Evolutionary conservation across 2,888 invertebrate genomes (phyloP).

Genomic region (Microplitis manilae): DNA sequence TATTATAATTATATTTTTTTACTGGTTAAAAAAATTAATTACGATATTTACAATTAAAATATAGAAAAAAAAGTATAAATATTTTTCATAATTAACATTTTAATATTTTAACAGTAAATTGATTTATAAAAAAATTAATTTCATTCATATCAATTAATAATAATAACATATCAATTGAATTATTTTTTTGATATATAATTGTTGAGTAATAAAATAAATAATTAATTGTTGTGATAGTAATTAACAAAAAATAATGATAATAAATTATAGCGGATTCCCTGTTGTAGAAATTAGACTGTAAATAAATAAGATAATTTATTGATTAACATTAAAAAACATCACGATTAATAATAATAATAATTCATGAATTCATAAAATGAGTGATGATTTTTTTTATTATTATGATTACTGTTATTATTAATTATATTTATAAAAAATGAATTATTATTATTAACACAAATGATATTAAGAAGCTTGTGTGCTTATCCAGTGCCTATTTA

Average conservation of each 20-base stretch:
- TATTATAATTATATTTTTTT: not conserved
- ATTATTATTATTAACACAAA: not conserved
- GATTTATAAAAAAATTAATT: conserved; percentile 19
- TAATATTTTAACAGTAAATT: conserved; percentile 32
- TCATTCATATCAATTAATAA: conserved; percentile 18
- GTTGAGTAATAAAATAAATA: not conserved
- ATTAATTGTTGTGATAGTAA: not conserved
- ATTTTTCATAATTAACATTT: conserved; percentile 20
- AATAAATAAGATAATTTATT: not conserved
- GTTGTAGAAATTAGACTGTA: not conserved
- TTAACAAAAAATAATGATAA: not conserved
- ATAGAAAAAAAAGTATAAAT: conserved; percentile 2
- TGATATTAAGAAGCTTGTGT: not conserved
- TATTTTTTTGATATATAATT: not conserved
- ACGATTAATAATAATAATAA: not conserved
- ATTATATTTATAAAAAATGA: not conserved
- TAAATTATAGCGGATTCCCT: not conserved
- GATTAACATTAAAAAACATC: not conserved
- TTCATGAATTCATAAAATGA: not conserved
- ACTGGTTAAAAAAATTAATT: not conserved
- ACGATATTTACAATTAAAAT: not conserved
- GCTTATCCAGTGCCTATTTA: not conserved
- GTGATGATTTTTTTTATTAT: conserved; percentile 22
- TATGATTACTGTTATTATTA: conserved; percentile 29
- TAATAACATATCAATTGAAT: not conserved